Evolutionary conservation across 2,113 vertebrate species (phyloP).

Genomic region (Cochlearius cochlearius): DNA sequence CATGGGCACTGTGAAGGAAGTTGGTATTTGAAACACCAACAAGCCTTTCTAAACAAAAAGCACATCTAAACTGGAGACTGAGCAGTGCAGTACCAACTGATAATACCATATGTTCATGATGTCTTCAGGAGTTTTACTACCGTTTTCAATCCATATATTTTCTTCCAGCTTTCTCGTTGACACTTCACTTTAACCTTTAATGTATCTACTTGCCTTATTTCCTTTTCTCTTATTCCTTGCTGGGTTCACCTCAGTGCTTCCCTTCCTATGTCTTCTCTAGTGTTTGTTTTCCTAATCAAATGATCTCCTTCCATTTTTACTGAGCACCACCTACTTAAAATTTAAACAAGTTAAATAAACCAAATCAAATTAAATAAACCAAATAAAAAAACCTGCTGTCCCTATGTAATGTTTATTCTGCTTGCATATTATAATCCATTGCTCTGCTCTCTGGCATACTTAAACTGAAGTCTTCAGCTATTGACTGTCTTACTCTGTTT

Average conservation of each 20-base stretch:
- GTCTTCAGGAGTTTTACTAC: background rate
- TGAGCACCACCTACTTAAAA: background rate
- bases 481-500: background rate
- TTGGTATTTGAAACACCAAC: background rate
- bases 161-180: background rate
- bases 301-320: background rate
- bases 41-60: background rate
- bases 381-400: background rate
- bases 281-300: slow-evolving; percentile 7
- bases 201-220: background rate
- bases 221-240: background rate
- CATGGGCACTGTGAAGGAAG: fast-evolving
- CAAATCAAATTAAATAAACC: background rate
- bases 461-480: background rate
- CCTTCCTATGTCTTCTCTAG: background rate
- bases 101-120: background rate
- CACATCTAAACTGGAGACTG: background rate
- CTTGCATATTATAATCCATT: background rate
- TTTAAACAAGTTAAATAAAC: slow-evolving; percentile 2
- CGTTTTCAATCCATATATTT: background rate
- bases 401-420: background rate
- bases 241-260: background rate
- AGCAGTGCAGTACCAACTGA: background rate
- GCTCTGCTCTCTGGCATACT: background rate
- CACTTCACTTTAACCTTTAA: background rate